These are phyloP conservation scores for Eupelmus urozonus DNA, from an alignment of 2,888 invertebrate species.

Conservation along the genomic window DNA sequence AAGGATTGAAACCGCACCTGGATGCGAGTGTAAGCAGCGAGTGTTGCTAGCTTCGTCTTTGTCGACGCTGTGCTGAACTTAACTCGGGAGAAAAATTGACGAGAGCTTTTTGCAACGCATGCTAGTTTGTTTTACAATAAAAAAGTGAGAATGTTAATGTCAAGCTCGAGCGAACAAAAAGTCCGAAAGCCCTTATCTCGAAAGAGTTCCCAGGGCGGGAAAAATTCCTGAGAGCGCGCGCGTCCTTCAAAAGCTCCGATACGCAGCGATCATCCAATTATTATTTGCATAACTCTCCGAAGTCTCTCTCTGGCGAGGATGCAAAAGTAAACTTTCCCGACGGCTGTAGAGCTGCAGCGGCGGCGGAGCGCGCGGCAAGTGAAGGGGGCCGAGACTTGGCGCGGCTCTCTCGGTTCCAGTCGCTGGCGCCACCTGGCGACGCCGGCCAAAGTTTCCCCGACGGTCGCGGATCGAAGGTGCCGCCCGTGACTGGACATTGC, in stretches of 20 bases:
- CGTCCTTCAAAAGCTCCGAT: neutral
- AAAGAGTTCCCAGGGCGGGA: too few relatives aligned
- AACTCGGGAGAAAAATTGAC: neutral
- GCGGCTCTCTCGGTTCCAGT: constrained; percentile 1
- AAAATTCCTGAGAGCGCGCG: neutral
- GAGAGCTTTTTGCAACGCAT: neutral
- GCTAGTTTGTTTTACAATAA: too few relatives aligned
- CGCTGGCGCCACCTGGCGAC: constrained; percentile 36
- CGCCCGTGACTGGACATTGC: constrained; percentile 77
- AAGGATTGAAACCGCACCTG: constrained; percentile 48
- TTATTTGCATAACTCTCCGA: neutral
- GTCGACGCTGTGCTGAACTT: too few relatives aligned
- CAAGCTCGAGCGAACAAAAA: neutral
- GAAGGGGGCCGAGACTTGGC: neutral
- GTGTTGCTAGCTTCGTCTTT: too few relatives aligned
- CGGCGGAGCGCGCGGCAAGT: neutral
- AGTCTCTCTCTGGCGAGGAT: neutral
- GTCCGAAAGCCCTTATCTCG: too few relatives aligned
- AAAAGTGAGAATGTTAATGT: too few relatives aligned
- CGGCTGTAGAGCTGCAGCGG: neutral
- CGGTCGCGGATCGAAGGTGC: constrained; percentile 65
- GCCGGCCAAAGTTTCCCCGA: neutral
- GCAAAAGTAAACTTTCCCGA: constrained; percentile 28
- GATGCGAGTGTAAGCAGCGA: neutral
- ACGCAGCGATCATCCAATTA: neutral